Base-by-base conservation (phyloP, 2,797 vertebrate species). In the Pagetopsis macropterus region DNA sequence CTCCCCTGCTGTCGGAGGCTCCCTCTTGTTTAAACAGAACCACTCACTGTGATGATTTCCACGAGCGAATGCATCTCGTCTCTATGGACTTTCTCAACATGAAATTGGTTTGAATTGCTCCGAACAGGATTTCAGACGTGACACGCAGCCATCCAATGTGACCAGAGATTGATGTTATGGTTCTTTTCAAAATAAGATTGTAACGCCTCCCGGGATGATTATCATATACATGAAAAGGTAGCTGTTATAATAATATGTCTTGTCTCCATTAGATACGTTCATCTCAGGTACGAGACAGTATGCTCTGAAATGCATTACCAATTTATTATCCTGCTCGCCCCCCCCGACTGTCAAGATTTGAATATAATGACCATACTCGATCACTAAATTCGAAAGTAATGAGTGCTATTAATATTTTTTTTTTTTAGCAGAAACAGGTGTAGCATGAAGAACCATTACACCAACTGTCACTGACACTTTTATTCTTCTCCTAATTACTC, bases 321-420 rank as follows among this genome's bases (percentile, higher is more conserved):
- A 77, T 84, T 71, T 72, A 85, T 88, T 78, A 78, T 17, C 69
- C 72, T 44, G 37, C 54, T 65, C 2, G 43, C 14, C 33, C n/a
- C 23, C 33, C 33, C 44, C 9, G 27, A 70, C 31, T 72, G 65
- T 71, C 71, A 67, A 59, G 19, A 78, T 65, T 41, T 68, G n/a
- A 77, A 79, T 82, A 79, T 86, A 87, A 88, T 72, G 69, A 44
- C 72, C 7, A 0, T n/a, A 46, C 31, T 89, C 75, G 21, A 78
- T 87, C 81, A 83, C 59, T 55, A 66, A 55, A 83, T 78, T 64
- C 81, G 76, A 81, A 83, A 67, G 14, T 85, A 88, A 88, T 84
- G 81, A 78, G n/a, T 0, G 41, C 54, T 72, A 88, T 88, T 79
- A 84, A 88, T 88, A 78, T 70, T 54, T 61, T 50, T 76, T 81